Conservation (phyloP, 2,888 invertebrate genomes). For the Drosophila austrosaltans region DNA sequence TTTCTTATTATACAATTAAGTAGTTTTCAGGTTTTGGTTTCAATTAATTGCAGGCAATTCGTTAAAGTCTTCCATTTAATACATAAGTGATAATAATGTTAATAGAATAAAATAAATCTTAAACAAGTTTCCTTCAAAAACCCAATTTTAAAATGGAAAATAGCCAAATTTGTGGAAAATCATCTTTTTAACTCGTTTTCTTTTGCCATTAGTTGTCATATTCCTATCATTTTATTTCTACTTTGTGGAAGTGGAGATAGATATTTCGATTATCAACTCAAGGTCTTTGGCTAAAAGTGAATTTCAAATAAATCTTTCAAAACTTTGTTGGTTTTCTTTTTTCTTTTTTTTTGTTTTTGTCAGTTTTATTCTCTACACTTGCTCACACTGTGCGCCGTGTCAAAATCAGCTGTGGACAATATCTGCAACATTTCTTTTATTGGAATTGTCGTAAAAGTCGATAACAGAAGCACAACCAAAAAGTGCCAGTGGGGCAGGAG, state of each 20-base stretch:
- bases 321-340: slow-evolving; percentile 32
- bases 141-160: background rate
- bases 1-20: too few species aligned
- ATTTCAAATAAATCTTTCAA: slow-evolving; percentile 53
- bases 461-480: slow-evolving; percentile 58
- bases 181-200: background rate
- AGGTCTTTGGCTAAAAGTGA: slow-evolving; percentile 7
- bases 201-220: background rate
- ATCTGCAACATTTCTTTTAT: slow-evolving; percentile 69
- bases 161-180: too few species aligned
- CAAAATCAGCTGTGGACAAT: slow-evolving; percentile 53
- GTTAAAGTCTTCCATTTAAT: background rate
- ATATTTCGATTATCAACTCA: background rate
- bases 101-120: background rate
- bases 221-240: background rate
- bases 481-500: slow-evolving; percentile 22
- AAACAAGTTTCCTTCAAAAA: background rate
- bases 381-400: slow-evolving; percentile 47
- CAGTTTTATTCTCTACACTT: slow-evolving; percentile 39
- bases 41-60: too few species aligned
- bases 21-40: too few species aligned
- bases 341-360: slow-evolving; percentile 8
- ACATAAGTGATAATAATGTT: background rate
- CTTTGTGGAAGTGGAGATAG: background rate
- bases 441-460: slow-evolving; percentile 80